phyloP scores from a whole-genome alignment of 2,888 invertebrate species.

The Nasonia oneida region DNA sequence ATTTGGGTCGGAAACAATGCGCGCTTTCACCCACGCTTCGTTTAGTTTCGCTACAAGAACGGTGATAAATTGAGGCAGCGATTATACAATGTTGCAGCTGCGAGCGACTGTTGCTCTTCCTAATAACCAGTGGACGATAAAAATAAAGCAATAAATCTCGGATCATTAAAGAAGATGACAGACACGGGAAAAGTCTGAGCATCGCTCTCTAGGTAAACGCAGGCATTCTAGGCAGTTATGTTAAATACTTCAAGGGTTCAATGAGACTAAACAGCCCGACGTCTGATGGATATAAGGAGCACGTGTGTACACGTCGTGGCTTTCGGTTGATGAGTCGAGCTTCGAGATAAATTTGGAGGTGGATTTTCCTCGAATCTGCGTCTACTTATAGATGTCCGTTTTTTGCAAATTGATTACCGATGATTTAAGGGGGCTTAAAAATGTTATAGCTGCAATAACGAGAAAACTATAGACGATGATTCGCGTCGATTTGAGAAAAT shows the following conservation, averaged over 20 bases:
- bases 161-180: constrained; percentile 16
- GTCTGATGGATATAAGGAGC: not conserved
- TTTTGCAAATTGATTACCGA: not conserved
- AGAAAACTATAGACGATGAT: not conserved
- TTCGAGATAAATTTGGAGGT: not conserved
- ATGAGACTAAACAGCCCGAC: constrained; percentile 33
- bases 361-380: not conserved
- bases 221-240: constrained; percentile 34
- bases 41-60: not conserved
- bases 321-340: not conserved
- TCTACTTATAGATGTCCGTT: not conserved
- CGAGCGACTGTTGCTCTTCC: not conserved
- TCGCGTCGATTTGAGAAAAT: not conserved
- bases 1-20: too few species aligned
- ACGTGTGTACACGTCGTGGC: not conserved
- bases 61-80: not conserved
- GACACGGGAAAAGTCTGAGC: constrained; percentile 23
- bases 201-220: constrained; percentile 26
- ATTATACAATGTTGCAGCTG: too few species aligned
- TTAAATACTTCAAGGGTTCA: constrained; percentile 27
- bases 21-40: too few species aligned
- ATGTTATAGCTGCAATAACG: not conserved
- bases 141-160: constrained; percentile 31
- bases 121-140: not conserved
- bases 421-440: not conserved